phyloP scores from a whole-genome alignment of 1,140 invertebrate genomes.

The Cyclargus thomasi region DNA sequence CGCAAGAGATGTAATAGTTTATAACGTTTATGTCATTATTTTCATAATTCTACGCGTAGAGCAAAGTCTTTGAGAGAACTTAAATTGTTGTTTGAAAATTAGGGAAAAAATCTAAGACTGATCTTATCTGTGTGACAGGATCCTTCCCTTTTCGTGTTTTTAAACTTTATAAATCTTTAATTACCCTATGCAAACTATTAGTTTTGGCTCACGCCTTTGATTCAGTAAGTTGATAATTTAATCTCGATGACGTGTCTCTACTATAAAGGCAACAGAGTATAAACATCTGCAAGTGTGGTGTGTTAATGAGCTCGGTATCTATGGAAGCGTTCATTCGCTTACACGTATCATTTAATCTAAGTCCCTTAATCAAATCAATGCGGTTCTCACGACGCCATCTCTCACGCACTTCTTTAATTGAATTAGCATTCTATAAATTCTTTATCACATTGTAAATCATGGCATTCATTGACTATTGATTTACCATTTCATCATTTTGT shows the following conservation, averaged over 20 bases:
- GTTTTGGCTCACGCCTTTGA: not conserved
- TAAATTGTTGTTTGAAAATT: no score
- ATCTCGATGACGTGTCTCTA: no score
- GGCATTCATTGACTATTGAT: not conserved
- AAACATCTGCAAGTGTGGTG: slow-evolving; percentile 7
- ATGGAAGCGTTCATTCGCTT: not conserved
- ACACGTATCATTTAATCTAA: slow-evolving; percentile 31
- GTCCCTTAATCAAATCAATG: slow-evolving; percentile 45
- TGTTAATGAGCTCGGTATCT: not conserved
- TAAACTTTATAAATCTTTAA: no score
- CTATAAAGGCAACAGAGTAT: not conserved
- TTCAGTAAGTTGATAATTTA: no score
- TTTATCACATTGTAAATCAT: not conserved
- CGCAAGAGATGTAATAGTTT: not conserved
- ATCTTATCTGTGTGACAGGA: no score
- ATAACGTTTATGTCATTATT: no score
- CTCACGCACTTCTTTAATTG: slow-evolving; percentile 17
- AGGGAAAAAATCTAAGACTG: no score
- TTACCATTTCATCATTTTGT: not conserved
- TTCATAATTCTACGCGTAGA: no score
- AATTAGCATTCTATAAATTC: not conserved
- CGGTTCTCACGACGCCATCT: slow-evolving; percentile 41
- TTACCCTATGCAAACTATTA: no score
- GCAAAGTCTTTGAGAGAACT: no score
- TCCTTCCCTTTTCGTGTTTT: no score